These are phyloP conservation scores for Psilopogon haemacephalus DNA, from an alignment of 2,113 vertebrate species.

Conservation along the genomic window DNA sequence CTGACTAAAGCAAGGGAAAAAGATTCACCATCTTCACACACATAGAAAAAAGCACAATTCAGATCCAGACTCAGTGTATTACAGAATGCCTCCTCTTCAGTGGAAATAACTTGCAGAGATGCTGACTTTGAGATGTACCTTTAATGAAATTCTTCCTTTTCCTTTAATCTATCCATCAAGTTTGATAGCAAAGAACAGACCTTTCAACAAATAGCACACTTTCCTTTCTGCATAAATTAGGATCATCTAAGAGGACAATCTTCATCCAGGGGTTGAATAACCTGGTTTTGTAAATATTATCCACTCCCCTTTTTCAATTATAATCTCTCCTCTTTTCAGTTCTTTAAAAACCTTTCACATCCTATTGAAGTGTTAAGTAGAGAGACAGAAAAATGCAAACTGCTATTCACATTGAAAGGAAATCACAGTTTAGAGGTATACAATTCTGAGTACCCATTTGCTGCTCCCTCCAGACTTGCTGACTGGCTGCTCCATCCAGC, in stretches of 20 bases:
- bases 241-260: neutral
- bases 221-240: neutral
- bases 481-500: neutral
- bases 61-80: neutral
- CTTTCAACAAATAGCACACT: conserved; percentile 35
- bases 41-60: neutral
- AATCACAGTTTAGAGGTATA: neutral
- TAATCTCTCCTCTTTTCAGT: neutral
- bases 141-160: neutral
- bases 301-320: neutral
- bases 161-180: neutral
- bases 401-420: neutral
- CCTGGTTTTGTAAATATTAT: conserved; percentile 8
- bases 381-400: conserved; percentile 20
- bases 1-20: neutral
- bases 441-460: neutral
- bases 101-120: neutral
- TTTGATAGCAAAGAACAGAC: neutral
- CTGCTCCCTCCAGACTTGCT: neutral
- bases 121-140: neutral
- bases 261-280: conserved; percentile 20
- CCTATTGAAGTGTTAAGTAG: neutral
- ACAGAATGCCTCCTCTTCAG: neutral
- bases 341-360: conserved; percentile 29
- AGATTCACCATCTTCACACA: neutral